Evolutionary conservation across 2,888 invertebrate species (phyloP), one percentile per base, ranked within the genome.

Genomic region (Geotrupes spiniger): DNA sequence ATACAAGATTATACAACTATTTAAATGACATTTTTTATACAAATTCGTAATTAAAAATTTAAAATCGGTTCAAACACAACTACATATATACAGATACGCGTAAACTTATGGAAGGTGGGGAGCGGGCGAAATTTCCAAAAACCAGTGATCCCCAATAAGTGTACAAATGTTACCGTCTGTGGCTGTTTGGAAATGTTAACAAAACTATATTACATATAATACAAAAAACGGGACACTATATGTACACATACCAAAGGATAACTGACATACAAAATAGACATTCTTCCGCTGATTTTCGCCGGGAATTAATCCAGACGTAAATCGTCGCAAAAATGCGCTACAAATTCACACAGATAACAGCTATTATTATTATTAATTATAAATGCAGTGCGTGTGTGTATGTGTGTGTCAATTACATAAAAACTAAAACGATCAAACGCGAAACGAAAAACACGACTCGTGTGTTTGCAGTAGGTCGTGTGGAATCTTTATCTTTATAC

Each of bases 161-260:
- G 67, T 65, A 66, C 66, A 63, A 33, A 46, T 58, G 58, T 50
- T 53, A 54, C 55, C 47, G 46, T 50, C 57, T 58, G 62, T 64
- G 64, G 65, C 64, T 63, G 61, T 60, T 68, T 67, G 67, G 66
- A 68, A 68, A 68, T 68, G 66, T 66, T 65, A 57, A 69, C 66
- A 65, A 70, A 71, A 70, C 70, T 71, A 71, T 71, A 70, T 70
- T 71, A 71, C 71, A 66, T 71, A 71, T 71, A 70, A 70, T 71
- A 71, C 71, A 71, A 68, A 66, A 68, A 62, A 60, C 53, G 54
- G 51, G 54, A 53, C 53, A 56, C 55, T 59, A 59, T 21, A 21
- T 59, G 57, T 59, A 59, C 59, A 59, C 54, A 54, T 56, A 51
- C 44, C 44, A 51, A 46, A 51, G 51, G 42, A 51, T 37, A 46